Percentiles rank a stretch among this genome's conserved stretches.
Conservation (phyloP, 2,888 invertebrate species). For the Ceraclea dissimilis region DNA sequence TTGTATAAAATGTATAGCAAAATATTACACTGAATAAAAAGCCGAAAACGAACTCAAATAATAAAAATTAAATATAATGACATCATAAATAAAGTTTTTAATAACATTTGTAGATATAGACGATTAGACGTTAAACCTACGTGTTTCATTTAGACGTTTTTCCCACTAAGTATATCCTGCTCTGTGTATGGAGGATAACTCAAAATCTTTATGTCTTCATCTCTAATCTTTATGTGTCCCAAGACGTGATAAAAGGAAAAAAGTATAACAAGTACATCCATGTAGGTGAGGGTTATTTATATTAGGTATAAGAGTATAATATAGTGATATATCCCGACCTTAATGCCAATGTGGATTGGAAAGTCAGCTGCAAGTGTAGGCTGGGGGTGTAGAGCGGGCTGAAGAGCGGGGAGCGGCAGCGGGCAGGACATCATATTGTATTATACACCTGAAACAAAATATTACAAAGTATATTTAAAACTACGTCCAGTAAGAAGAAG, state of each 20-base stretch:
- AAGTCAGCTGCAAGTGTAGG: constrained; percentile 53
- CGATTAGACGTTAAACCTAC: too few relatives aligned
- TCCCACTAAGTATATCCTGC: too few relatives aligned
- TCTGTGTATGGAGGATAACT: background rate
- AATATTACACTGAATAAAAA: too few relatives aligned
- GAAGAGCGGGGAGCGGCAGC: constrained; percentile 55
- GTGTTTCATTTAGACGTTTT: too few relatives aligned
- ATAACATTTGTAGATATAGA: too few relatives aligned
- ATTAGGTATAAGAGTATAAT: background rate
- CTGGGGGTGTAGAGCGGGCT: constrained; percentile 50
- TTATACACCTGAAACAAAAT: constrained; percentile 32
- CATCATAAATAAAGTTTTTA: too few relatives aligned
- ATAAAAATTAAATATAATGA: too few relatives aligned
- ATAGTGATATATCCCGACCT: constrained; percentile 39
- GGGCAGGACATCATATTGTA: constrained; percentile 62
- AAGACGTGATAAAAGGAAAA: background rate
- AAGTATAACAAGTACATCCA: background rate
- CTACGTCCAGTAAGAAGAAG: too few relatives aligned
- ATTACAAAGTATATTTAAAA: background rate
- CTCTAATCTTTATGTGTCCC: background rate
- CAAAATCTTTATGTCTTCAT: background rate
- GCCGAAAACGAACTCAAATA: too few relatives aligned
- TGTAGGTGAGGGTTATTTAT: background rate
- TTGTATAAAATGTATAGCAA: too few relatives aligned
- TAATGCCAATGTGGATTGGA: constrained; percentile 58